A percentile compares a stretch with the other conserved stretches of the same genome.
Conservation (phyloP, 2,888 invertebrate species). For the Lithophane socia region DNA sequence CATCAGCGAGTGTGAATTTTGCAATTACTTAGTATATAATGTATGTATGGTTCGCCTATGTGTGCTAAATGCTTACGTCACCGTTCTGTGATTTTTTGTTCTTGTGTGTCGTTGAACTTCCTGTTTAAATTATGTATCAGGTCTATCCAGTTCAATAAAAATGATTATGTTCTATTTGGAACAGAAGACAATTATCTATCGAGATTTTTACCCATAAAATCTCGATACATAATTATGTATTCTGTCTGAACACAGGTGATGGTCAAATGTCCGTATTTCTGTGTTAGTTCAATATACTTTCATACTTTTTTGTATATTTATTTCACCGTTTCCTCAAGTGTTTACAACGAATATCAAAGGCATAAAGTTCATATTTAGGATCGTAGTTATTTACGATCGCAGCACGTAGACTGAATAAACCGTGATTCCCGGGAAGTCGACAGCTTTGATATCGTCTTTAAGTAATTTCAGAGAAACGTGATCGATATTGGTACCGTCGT, state of each 20-base stretch:
- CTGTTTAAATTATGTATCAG: constrained; percentile 7
- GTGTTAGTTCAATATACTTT: not conserved
- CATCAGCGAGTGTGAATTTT: constrained; percentile 32
- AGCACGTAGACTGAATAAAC: constrained; percentile 37
- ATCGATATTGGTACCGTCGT: constrained; percentile 35
- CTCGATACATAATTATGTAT: constrained; percentile 12
- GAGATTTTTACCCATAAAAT: not conserved
- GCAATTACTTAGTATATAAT: not conserved
- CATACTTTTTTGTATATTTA: not conserved
- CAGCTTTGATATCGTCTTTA: constrained; percentile 31
- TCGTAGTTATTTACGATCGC: constrained; percentile 34
- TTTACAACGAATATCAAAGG: constrained; percentile 12
- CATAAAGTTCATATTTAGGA: constrained; percentile 38
- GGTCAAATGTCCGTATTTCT: constrained; percentile 29
- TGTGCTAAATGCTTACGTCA: constrained; percentile 67
- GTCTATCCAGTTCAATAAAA: not conserved
- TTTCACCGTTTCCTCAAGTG: constrained; percentile 4
- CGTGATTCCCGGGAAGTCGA: constrained; percentile 32
- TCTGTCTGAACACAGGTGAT: constrained; percentile 20
- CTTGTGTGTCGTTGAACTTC: constrained; percentile 62
- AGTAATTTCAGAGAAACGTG: constrained; percentile 48
- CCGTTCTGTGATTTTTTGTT: constrained; percentile 35
- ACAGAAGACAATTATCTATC: too few relatives aligned
- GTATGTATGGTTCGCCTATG: constrained; percentile 19
- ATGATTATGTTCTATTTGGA: not conserved